These are phyloP conservation scores for Drosophila lacicola DNA, from an alignment of 2,888 invertebrate genomes.

Conservation along the genomic window DNA sequence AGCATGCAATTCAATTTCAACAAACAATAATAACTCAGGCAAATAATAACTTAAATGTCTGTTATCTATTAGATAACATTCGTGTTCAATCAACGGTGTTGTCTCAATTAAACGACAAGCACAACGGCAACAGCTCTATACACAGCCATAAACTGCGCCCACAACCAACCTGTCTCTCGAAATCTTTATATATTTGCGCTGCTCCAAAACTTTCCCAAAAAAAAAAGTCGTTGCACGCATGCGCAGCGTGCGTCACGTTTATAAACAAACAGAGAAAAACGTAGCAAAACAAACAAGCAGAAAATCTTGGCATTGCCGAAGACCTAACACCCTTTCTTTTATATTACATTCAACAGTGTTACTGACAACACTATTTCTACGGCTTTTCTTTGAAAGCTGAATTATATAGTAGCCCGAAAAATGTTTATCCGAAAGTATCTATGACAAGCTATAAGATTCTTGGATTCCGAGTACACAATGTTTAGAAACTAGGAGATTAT, in stretches of 20 bases:
- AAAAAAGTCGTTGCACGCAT: constrained; percentile 44
- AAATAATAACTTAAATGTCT: constrained; percentile 39
- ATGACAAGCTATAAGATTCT: too few species aligned
- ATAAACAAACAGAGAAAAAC: constrained; percentile 42
- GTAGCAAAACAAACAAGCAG: constrained; percentile 44
- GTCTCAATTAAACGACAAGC: constrained; percentile 36
- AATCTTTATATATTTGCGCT: neutral
- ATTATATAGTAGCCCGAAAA: too few species aligned
- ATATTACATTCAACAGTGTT: too few species aligned
- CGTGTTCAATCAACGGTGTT: constrained; percentile 38
- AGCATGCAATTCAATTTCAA: constrained; percentile 22
- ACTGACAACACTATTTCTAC: too few species aligned
- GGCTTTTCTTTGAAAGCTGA: too few species aligned
- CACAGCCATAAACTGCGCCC: constrained; percentile 8
- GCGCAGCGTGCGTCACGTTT: constrained; percentile 51
- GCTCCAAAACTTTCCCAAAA: constrained; percentile 39
- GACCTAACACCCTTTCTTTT: neutral
- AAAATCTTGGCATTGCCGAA: neutral
- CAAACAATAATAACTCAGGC: constrained; percentile 20
- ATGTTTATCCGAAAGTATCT: too few species aligned
- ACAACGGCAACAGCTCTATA: constrained; percentile 8
- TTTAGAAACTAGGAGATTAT: neutral
- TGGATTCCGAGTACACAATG: too few species aligned
- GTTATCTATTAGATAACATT: constrained; percentile 50
- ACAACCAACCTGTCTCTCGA: constrained; percentile 11